phyloP scores from a whole-genome alignment of 2,888 invertebrate genomes.

The Tipula lateralis region DNA sequence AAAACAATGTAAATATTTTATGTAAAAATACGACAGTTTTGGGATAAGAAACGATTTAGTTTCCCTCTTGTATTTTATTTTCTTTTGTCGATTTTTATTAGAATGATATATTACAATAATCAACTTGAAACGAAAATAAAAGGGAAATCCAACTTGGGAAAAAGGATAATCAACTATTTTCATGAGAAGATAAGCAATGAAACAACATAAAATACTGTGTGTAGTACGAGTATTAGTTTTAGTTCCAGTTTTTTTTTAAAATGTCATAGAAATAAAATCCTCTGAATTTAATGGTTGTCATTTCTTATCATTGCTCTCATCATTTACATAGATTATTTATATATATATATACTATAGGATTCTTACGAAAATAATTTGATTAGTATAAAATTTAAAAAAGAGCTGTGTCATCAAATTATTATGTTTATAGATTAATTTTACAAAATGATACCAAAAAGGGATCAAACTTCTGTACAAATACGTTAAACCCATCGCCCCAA shows the following conservation, averaged over 20 bases:
- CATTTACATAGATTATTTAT: not conserved
- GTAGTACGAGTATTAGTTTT: not conserved
- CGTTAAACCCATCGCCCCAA: not conserved
- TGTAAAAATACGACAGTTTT: slow-evolving; percentile 9
- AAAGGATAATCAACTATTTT: slow-evolving; percentile 4
- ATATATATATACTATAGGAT: no score
- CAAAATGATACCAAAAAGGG: not conserved
- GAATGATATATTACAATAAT: not conserved
- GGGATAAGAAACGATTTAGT: not conserved
- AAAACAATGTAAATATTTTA: not conserved
- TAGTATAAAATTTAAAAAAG: not conserved
- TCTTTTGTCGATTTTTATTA: not conserved
- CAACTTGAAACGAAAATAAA: not conserved
- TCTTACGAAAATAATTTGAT: not conserved
- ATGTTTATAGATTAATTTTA: not conserved
- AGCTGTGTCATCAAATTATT: not conserved
- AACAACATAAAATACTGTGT: not conserved
- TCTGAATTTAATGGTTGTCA: not conserved
- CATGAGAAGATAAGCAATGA: not conserved
- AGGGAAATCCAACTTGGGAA: not conserved
- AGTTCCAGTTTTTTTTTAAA: not conserved
- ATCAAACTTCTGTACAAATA: not conserved
- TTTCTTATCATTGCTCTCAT: not conserved
- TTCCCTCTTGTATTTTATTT: not conserved
- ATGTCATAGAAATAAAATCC: slow-evolving; percentile 8